These are phyloP conservation scores for Philopotamus ludificatus DNA, from an alignment of 1,140 invertebrate species.

Conservation along the genomic window DNA sequence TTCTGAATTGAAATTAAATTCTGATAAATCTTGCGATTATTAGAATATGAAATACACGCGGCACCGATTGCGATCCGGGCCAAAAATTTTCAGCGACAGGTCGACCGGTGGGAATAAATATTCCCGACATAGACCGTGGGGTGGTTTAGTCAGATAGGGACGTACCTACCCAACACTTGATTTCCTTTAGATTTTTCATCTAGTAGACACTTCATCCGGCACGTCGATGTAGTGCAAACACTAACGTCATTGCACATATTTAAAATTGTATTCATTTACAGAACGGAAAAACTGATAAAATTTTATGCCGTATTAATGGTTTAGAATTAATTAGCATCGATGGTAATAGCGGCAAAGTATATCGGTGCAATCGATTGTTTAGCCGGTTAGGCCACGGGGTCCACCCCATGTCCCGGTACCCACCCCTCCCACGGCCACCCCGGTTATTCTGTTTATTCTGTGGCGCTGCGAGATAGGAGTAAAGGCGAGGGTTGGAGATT, in stretches of 20 bases:
- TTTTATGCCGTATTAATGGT: too few species aligned
- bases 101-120: constrained; percentile 22
- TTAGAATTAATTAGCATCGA: too few species aligned
- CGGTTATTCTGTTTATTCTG: constrained; percentile 34
- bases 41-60: background rate
- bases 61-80: background rate
- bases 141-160: constrained; percentile 9
- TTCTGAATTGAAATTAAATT: background rate
- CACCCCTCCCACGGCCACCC: background rate
- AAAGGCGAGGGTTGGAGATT: constrained; percentile 25
- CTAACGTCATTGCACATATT: too few species aligned
- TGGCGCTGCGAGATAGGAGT: constrained; percentile 21
- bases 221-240: background rate
- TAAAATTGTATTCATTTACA: too few species aligned
- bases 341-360: too few species aligned
- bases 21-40: background rate
- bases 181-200: constrained; percentile 40
- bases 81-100: constrained; percentile 11
- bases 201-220: constrained; percentile 4
- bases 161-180: constrained; percentile 33
- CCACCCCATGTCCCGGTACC: background rate
- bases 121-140: constrained; percentile 14
- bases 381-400: constrained; percentile 15
- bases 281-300: too few species aligned
- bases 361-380: constrained; percentile 8